These are phyloP conservation scores for Atta cephalotes DNA, from an alignment of 1,140 invertebrate species.

Conservation along the genomic window DNA sequence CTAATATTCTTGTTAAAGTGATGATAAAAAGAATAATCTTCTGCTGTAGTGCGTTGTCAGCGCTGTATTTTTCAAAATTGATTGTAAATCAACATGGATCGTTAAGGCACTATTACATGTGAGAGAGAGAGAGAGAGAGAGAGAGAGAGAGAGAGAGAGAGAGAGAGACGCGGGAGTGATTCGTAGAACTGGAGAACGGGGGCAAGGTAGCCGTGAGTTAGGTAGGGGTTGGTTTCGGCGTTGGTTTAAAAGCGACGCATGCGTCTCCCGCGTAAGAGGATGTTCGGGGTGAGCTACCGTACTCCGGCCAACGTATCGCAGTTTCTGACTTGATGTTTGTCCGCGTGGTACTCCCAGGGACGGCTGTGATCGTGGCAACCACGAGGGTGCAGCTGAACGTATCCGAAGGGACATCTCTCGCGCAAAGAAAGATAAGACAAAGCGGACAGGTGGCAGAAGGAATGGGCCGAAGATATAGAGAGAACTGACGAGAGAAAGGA, in stretches of 20 bases:
- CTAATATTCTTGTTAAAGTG: background rate
- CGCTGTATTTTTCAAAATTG: background rate
- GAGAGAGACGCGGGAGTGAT: constrained; percentile 23
- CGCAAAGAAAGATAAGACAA: constrained; percentile 15
- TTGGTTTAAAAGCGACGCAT: constrained; percentile 85
- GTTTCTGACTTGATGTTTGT: constrained; percentile 86
- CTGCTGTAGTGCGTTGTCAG: background rate
- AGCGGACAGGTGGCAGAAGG: background rate
- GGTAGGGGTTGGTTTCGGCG: constrained; percentile 79
- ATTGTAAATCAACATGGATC: constrained; percentile 30
- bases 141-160: background rate
- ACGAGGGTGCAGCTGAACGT: constrained; percentile 71
- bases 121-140: background rate
- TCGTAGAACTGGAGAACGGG: constrained; percentile 26
- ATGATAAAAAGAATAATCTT: constrained; percentile 14
- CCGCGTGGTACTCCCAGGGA: constrained; percentile 83
- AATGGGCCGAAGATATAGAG: background rate
- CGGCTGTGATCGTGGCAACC: constrained; percentile 65
- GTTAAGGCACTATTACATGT: constrained; percentile 3
- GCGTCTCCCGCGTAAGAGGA: constrained; percentile 79
- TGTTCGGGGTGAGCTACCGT: constrained; percentile 81
- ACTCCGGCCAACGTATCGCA: constrained; percentile 83
- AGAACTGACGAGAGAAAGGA: background rate
- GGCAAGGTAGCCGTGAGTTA: constrained; percentile 59
- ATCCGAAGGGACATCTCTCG: constrained; percentile 3